A percentile compares a stretch with the other conserved stretches of the same genome.
Evolutionary conservation across 2,797 vertebrate species (phyloP).

Genomic region (Hemitrygon akajei): DNA sequence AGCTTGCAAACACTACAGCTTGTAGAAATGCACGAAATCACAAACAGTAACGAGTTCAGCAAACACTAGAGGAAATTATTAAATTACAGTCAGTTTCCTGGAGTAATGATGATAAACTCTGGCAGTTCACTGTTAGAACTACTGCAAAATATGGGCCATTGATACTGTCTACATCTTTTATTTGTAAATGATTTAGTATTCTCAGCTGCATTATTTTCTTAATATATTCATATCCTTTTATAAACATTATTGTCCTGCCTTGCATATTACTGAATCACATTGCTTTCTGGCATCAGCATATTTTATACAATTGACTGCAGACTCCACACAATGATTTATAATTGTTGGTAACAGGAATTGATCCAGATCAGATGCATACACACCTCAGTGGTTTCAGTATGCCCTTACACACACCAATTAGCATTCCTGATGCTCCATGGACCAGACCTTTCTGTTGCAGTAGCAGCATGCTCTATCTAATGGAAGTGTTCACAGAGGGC

Average conservation of each 20-base stretch:
- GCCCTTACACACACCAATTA: background rate
- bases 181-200: background rate
- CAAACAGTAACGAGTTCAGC: too few relatives aligned
- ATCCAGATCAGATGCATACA: background rate
- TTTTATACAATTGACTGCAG: background rate
- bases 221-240: background rate
- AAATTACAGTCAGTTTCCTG: too few relatives aligned
- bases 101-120: too few relatives aligned
- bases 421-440: too few relatives aligned
- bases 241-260: background rate
- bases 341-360: background rate
- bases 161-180: background rate
- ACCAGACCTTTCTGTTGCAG: background rate
- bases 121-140: too few relatives aligned
- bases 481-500: background rate
- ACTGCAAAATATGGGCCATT: background rate
- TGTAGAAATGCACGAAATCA: too few relatives aligned
- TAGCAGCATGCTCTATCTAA: background rate
- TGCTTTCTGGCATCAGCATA: background rate
- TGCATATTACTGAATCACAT: background rate
- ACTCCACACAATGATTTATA: background rate
- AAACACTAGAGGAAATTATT: too few relatives aligned
- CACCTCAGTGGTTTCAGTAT: background rate
- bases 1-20: too few relatives aligned
- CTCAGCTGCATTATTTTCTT: background rate